Conservation (phyloP, 2,113 vertebrate species). For the Trichomycterus rosablanca region DNA sequence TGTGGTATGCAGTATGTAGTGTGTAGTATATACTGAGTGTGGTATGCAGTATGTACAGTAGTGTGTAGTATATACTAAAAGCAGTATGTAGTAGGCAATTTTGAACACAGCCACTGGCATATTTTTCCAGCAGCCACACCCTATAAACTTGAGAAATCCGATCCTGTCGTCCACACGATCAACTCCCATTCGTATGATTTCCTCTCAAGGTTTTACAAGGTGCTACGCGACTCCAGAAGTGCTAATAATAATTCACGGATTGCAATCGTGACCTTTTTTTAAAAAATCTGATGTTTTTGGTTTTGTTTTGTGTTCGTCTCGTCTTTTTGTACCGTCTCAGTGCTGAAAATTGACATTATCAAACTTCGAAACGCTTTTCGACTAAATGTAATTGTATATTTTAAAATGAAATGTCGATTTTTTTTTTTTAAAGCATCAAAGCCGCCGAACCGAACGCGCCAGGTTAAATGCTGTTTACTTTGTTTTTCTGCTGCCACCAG, state of each 20-base stretch:
- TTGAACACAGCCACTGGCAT: no score
- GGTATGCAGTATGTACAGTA: no score
- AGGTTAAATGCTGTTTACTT: slow-evolving; percentile 47
- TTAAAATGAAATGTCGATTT: slow-evolving; percentile 71
- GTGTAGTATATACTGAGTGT: no score
- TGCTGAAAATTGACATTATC: slow-evolving; percentile 72
- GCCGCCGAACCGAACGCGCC: slow-evolving; percentile 57
- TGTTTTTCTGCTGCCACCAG: slow-evolving; percentile 38
- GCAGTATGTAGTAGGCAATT: no score
- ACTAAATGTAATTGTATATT: slow-evolving; percentile 76
- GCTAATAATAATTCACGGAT: slow-evolving; percentile 59
- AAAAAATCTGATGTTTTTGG: slow-evolving; percentile 20
- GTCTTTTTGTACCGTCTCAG: slow-evolving; percentile 65
- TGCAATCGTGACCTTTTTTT: slow-evolving; percentile 59
- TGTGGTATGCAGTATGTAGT: no score
- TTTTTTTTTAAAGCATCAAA: slow-evolving; percentile 48
- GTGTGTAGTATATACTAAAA: no score
- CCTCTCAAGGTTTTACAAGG: slow-evolving; percentile 60
- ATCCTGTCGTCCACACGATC: no score
- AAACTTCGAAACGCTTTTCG: slow-evolving; percentile 59
- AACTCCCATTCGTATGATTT: slow-evolving; percentile 33
- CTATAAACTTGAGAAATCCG: no score
- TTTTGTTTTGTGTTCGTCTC: slow-evolving; percentile 50
- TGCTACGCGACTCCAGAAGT: slow-evolving; percentile 68
- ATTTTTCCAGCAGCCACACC: no score